A percentile compares a stretch with the other conserved stretches of the same genome.
Evolutionary conservation across 2,797 vertebrate species (phyloP).

Genomic region (Bradypodion ventrale): DNA sequence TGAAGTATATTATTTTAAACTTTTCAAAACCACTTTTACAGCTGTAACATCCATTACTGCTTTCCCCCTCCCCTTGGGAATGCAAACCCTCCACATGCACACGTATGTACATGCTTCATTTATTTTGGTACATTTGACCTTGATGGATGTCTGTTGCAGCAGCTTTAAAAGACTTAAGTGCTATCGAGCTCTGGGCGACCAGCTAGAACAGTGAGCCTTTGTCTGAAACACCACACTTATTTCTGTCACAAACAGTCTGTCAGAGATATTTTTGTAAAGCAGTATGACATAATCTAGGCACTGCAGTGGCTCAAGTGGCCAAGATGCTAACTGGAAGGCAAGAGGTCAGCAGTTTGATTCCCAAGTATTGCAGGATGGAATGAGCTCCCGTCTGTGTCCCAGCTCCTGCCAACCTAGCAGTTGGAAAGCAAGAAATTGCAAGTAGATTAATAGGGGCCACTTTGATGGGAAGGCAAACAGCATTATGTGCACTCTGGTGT

Average conservation of each 20-base stretch:
- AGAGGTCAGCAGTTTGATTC: too few species aligned
- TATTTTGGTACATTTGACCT: constrained; percentile 24
- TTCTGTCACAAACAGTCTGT: constrained; percentile 23
- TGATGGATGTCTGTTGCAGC: not conserved
- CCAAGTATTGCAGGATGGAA: too few species aligned
- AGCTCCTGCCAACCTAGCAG: too few species aligned
- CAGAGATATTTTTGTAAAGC: constrained; percentile 23
- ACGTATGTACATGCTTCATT: constrained; percentile 17
- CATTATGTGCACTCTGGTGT: too few species aligned
- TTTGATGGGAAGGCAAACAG: too few species aligned
- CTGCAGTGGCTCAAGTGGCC: too few species aligned
- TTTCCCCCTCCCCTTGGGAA: constrained; percentile 8
- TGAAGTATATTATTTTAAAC: not conserved
- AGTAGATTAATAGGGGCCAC: too few species aligned
- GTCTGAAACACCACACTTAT: constrained; percentile 10
- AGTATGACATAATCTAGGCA: constrained; percentile 23
- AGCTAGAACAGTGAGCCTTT: constrained; percentile 16
- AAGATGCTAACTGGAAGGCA: too few species aligned
- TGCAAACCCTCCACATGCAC: not conserved
- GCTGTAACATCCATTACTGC: constrained; percentile 12
- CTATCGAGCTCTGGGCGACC: not conserved
- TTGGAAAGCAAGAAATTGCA: too few species aligned
- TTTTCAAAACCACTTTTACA: constrained; percentile 11
- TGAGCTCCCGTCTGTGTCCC: too few species aligned
- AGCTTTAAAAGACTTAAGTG: constrained; percentile 1